A percentile compares a stretch with the other conserved stretches of the same genome.
phyloP scores from a whole-genome alignment of 2,797 vertebrate species.

The Cynodonichthys magdalenae region DNA sequence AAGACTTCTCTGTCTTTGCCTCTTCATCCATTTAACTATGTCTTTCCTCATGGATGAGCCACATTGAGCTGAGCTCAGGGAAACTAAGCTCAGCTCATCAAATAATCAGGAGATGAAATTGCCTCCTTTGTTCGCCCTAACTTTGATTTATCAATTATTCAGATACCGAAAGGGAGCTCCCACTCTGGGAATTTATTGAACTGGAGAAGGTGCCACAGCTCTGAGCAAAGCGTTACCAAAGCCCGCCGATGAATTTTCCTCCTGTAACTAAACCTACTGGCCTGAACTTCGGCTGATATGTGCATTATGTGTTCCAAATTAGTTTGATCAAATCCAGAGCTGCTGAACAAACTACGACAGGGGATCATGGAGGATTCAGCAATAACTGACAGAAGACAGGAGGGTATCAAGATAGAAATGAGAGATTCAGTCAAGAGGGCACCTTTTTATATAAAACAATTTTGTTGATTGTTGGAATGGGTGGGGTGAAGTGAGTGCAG shows the following conservation, averaged over 20 bases:
- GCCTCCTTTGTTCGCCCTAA: slow-evolving; percentile 77
- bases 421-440: too few species aligned
- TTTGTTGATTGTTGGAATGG: too few species aligned
- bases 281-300: slow-evolving; percentile 40
- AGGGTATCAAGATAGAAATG: too few species aligned
- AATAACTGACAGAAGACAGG: neutral
- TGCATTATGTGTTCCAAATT: neutral
- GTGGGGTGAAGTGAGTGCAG: too few species aligned
- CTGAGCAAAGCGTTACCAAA: slow-evolving; percentile 56
- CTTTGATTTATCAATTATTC: slow-evolving; percentile 82
- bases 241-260: slow-evolving; percentile 57
- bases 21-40: slow-evolving; percentile 48
- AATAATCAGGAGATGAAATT: slow-evolving; percentile 82
- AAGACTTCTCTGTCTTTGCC: slow-evolving; percentile 37
- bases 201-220: slow-evolving; percentile 69
- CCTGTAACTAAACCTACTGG: slow-evolving; percentile 22
- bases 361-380: neutral
- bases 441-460: too few species aligned
- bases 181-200: slow-evolving; percentile 71
- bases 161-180: slow-evolving; percentile 73
- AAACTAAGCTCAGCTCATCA: slow-evolving; percentile 73
- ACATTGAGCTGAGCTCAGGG: slow-evolving; percentile 60
- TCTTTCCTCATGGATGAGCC: slow-evolving; percentile 48
- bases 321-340: slow-evolving; percentile 1
- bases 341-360: neutral